Percentiles rank a stretch among this genome's conserved stretches.
phyloP scores from a whole-genome alignment of 1,140 invertebrate genomes.

The Gryon sp. region DNA sequence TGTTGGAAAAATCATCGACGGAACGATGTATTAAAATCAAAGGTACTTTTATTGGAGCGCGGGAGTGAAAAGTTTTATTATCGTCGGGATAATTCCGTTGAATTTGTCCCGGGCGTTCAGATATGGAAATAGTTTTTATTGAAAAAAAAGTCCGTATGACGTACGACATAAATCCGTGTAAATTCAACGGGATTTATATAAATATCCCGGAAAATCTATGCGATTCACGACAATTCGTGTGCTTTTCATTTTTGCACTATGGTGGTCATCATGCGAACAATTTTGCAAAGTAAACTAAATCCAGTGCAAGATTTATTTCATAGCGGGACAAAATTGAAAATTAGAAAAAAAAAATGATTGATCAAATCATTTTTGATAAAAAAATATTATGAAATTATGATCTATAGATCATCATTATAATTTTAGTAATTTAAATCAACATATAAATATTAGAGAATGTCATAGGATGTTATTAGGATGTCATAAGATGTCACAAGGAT shows the following conservation, averaged over 20 bases:
- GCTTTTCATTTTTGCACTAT: slow-evolving; percentile 41
- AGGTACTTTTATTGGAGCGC: slow-evolving; percentile 28
- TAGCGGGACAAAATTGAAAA: too few relatives aligned
- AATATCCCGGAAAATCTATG: slow-evolving; percentile 48
- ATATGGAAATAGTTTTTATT: slow-evolving; percentile 51
- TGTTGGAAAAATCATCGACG: slow-evolving; percentile 34
- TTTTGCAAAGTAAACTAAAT: too few relatives aligned
- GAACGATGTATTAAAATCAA: slow-evolving; percentile 18
- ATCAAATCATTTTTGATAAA: too few relatives aligned
- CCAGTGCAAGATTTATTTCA: too few relatives aligned
- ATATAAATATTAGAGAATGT: too few relatives aligned
- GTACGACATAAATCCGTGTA: slow-evolving; percentile 48
- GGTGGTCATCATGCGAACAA: slow-evolving; percentile 25
- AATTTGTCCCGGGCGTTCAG: slow-evolving; percentile 21
- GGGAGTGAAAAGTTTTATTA: slow-evolving; percentile 39
- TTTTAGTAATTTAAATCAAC: too few relatives aligned
- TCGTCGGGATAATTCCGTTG: slow-evolving; percentile 32
- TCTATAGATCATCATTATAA: too few relatives aligned
- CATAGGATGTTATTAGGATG: too few relatives aligned
- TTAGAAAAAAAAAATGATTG: too few relatives aligned
- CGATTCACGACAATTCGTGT: slow-evolving; percentile 35
- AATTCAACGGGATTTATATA: slow-evolving; percentile 55
- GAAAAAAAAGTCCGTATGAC: slow-evolving; percentile 41
- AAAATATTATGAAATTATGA: too few relatives aligned
- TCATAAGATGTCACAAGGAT: too few relatives aligned